Conservation (phyloP, 2,113 vertebrate genomes). For the Xiphophorus couchianus region DNA sequence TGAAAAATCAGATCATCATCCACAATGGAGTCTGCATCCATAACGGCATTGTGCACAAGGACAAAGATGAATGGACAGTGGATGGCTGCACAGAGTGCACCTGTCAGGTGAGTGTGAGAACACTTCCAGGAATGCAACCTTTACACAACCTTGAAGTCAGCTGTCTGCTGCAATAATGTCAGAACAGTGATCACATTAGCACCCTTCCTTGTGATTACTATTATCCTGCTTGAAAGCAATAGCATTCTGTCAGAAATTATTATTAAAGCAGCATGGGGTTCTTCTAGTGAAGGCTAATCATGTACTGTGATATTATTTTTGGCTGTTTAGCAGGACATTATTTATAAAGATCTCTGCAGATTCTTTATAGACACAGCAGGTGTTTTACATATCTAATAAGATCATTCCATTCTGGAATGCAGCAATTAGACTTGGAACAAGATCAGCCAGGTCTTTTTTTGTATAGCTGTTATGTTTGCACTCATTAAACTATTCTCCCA, state of each 20-base stretch:
- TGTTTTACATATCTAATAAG: constrained; percentile 38
- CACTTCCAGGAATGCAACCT: constrained; percentile 41
- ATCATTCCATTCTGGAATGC: constrained; percentile 45
- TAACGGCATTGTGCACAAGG: constrained; percentile 87
- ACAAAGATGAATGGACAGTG: constrained; percentile 93
- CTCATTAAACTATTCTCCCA: constrained; percentile 48
- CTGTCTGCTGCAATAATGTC: constrained; percentile 15
- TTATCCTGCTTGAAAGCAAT: constrained; percentile 31
- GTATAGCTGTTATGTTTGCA: constrained; percentile 9
- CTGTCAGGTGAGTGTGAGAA: constrained; percentile 87
- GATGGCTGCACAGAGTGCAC: constrained; percentile 96
- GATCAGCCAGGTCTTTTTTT: constrained; percentile 11
- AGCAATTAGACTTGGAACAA: constrained; percentile 50
- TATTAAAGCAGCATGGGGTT: constrained; percentile 33
- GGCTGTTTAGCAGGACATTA: constrained; percentile 20
- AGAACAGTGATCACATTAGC: constrained; percentile 24
- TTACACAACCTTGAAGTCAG: constrained; percentile 14
- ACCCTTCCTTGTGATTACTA: constrained; percentile 19
- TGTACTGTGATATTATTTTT: constrained; percentile 41
- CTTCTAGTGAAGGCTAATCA: constrained; percentile 18
- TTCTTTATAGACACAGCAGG: constrained; percentile 39
- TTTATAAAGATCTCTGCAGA: neutral
- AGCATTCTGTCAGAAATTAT: constrained; percentile 31
- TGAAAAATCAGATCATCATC: constrained; percentile 77
- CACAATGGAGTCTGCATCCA: constrained; percentile 85